A percentile compares a stretch with the other conserved stretches of the same genome.
phyloP scores from a whole-genome alignment of 92 coral and sea anemone genomes.

The Umimayanthus chanpuru region DNA sequence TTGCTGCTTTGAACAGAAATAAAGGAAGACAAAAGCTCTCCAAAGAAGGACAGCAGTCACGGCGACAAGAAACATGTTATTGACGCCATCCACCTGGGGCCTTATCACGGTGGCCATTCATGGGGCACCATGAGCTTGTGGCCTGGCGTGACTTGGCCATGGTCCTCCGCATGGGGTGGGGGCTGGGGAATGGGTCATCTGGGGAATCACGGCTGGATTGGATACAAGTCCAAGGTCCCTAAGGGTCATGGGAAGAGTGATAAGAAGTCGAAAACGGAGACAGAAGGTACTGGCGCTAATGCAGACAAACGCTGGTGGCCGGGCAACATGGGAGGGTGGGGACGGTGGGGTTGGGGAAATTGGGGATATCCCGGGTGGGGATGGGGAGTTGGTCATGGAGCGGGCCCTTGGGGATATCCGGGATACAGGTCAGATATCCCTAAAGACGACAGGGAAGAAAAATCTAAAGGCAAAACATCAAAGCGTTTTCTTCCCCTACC shows the following conservation, averaged over 20 bases:
- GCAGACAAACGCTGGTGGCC: conserved; percentile 75
- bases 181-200: conserved; percentile 15
- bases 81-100: conserved; percentile 92
- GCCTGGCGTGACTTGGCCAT: conserved; percentile 70
- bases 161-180: conserved; percentile 50
- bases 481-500: conserved; percentile 42
- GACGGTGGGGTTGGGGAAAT: conserved; percentile 77
- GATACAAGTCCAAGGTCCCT: conserved; percentile 73
- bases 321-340: conserved; percentile 94
- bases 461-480: conserved; percentile 12
- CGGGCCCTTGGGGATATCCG: conserved; percentile 24
- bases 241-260: conserved; percentile 14
- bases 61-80: conserved; percentile 89
- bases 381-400: conserved; percentile 59
- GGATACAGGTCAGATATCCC: conserved; percentile 33
- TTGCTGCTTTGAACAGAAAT: background rate
- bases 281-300: conserved; percentile 22
- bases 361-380: conserved; percentile 91
- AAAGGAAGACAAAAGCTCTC: background rate
- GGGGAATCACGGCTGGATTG: conserved; percentile 65
- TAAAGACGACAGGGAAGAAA: background rate
- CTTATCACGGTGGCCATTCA: conserved; percentile 82
- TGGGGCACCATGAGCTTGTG: conserved; percentile 84
- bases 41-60: conserved; percentile 35
- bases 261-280: conserved; percentile 15